These are phyloP conservation scores for Rhadinocentrus ornatus DNA, from an alignment of 2,797 vertebrate species.

Conservation along the genomic window DNA sequence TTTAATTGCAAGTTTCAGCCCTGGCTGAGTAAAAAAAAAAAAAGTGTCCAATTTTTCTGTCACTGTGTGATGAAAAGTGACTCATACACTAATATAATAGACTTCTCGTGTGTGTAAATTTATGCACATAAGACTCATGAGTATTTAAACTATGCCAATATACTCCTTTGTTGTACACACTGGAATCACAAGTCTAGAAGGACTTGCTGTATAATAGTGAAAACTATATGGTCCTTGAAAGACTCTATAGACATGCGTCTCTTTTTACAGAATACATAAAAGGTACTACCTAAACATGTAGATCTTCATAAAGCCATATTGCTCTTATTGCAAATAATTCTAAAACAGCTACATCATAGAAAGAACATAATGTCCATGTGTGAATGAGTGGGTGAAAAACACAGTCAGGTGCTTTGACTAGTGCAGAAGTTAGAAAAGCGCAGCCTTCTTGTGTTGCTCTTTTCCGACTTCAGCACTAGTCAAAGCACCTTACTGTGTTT, in stretches of 20 bases:
- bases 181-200: slow-evolving; percentile 18
- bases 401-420: too few relatives aligned
- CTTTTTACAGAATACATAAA: slow-evolving; percentile 4
- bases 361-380: too few relatives aligned
- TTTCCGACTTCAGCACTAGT: background rate
- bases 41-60: background rate
- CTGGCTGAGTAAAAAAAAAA: background rate
- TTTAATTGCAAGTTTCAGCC: slow-evolving; percentile 7
- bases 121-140: slow-evolving; percentile 15
- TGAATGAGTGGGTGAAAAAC: too few relatives aligned
- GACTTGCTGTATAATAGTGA: slow-evolving; percentile 29
- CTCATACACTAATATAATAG: background rate
- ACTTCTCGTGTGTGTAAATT: background rate
- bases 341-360: too few relatives aligned
- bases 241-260: slow-evolving; percentile 22
- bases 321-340: background rate
- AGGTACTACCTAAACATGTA: background rate
- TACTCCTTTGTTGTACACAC: slow-evolving; percentile 21
- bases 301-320: background rate
- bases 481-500: background rate
- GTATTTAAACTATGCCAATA: slow-evolving; percentile 3
- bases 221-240: slow-evolving; percentile 54
- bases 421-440: too few relatives aligned
- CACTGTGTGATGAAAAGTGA: background rate
- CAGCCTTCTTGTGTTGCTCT: background rate